Conservation (phyloP, 2,888 invertebrate genomes). For the Creontiades dilutus region DNA sequence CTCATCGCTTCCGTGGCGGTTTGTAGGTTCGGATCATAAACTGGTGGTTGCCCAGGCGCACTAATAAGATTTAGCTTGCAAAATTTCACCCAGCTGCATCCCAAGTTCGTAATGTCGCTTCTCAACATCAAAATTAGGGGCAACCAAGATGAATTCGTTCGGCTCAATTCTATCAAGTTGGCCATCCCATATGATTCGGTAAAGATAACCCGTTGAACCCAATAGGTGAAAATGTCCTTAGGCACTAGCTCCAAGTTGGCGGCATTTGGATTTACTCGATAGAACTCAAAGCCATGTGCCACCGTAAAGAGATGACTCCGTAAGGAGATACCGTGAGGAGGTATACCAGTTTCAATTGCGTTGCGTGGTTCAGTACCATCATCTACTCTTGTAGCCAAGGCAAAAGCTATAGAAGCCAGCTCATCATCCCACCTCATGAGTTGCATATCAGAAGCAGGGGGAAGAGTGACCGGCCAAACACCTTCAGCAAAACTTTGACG, state of each 20-base stretch:
- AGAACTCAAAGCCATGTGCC: not conserved
- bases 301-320: too few species aligned
- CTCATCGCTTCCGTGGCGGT: not conserved
- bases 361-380: not conserved
- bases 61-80: not conserved
- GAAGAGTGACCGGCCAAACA: not conserved
- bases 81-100: conserved; percentile 25
- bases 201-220: not conserved
- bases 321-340: not conserved
- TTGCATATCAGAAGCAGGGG: not conserved
- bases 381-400: not conserved
- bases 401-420: not conserved
- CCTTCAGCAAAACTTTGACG: not conserved
- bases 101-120: not conserved
- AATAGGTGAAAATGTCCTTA: not conserved
- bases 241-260: not conserved
- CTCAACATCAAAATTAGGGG: not conserved
- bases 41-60: not conserved
- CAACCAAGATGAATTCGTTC: not conserved
- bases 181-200: not conserved
- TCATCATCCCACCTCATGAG: not conserved
- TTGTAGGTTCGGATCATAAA: not conserved
- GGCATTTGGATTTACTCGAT: not conserved
- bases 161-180: not conserved
- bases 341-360: not conserved